These are phyloP conservation scores for Danaus melanippus DNA, from an alignment of 1,140 invertebrate genomes.

Conservation along the genomic window DNA sequence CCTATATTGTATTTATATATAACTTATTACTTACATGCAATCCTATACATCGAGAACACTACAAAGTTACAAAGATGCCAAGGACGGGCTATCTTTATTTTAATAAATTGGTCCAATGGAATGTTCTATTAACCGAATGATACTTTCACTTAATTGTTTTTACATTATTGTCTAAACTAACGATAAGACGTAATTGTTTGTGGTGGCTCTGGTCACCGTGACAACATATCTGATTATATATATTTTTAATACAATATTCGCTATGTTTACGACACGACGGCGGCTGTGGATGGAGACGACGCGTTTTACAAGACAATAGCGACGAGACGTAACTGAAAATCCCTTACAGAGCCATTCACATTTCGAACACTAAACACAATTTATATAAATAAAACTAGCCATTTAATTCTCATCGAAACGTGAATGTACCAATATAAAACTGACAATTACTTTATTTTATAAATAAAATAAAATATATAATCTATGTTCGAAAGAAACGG, in stretches of 20 bases:
- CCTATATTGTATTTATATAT: constrained; percentile 30
- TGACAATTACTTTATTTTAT: constrained; percentile 10
- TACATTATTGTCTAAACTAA: constrained; percentile 29
- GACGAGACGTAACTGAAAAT: constrained; percentile 29
- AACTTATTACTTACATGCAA: constrained; percentile 42
- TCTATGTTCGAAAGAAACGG: constrained; percentile 1
- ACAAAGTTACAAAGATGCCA: constrained; percentile 14
- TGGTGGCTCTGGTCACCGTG: constrained; percentile 36
- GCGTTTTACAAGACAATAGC: constrained; percentile 10
- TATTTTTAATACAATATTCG: constrained; percentile 8
- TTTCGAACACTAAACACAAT: constrained; percentile 16
- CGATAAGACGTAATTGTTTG: constrained; percentile 23
- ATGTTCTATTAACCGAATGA: constrained; percentile 45
- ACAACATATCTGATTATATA: constrained; percentile 11
- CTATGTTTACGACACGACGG: constrained; percentile 21
- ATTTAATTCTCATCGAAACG: constrained; percentile 10
- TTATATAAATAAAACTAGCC: constrained; percentile 3
- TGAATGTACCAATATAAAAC: constrained; percentile 23
- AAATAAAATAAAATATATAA: constrained; percentile 2
- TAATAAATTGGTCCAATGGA: constrained; percentile 37
- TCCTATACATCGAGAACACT: constrained; percentile 20
- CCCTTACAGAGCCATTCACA: constrained; percentile 28
- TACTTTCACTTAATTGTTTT: constrained; percentile 51
- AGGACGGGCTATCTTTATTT: constrained; percentile 22
- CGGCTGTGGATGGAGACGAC: constrained; percentile 15